phyloP scores from a whole-genome alignment of 2,113 vertebrate species.

The Catagonus wagneri region DNA sequence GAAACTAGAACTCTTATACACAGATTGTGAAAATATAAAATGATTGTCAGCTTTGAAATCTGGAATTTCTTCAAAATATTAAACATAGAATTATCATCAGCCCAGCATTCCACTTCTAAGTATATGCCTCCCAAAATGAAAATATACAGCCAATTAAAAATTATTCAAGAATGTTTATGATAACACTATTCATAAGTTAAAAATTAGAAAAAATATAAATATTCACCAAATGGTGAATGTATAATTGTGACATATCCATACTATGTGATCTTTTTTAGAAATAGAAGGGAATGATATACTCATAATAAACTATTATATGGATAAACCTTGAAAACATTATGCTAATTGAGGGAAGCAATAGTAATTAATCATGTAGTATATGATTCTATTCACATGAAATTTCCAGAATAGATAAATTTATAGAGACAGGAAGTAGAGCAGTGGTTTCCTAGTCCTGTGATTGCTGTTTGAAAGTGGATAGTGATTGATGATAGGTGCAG shows the following conservation, averaged over 20 bases:
- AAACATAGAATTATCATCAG: not conserved
- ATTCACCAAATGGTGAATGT: not conserved
- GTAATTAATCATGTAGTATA: not conserved
- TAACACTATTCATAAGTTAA: no score
- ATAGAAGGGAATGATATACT: not conserved
- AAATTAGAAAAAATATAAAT: not conserved
- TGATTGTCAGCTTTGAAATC: not conserved
- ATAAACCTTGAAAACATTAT: not conserved
- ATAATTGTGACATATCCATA: not conserved
- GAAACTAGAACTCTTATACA: not conserved
- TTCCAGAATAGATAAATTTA: not conserved
- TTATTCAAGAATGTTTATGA: no score
- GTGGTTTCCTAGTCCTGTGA: not conserved
- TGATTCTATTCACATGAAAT: not conserved
- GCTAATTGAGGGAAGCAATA: not conserved
- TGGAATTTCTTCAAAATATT: not conserved
- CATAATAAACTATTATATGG: not conserved
- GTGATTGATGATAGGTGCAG: not conserved
- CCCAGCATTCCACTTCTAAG: not conserved
- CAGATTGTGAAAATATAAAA: not conserved
- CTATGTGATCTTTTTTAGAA: not conserved
- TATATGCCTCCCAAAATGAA: not conserved
- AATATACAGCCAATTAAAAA: not conserved
- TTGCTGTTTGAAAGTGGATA: not conserved
- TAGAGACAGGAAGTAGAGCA: not conserved